These are phyloP conservation scores for Microhierax caerulescens DNA, from an alignment of 2,797 vertebrate genomes.

Conservation along the genomic window DNA sequence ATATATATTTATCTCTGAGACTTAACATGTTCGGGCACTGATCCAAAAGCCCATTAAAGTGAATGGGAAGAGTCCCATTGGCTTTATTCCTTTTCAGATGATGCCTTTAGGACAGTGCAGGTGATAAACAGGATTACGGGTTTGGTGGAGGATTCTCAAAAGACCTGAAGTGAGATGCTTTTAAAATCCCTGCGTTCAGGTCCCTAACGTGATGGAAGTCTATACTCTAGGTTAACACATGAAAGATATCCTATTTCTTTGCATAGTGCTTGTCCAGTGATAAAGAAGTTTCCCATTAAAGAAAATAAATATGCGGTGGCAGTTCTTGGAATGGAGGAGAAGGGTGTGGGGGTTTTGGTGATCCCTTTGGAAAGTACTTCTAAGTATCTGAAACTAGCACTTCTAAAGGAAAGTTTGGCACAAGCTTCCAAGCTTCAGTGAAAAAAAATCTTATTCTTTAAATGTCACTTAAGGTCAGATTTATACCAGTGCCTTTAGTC, in stretches of 20 bases:
- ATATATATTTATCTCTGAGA: constrained; percentile 5
- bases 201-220: background rate
- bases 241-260: background rate
- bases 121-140: constrained; percentile 2
- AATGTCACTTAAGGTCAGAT: background rate
- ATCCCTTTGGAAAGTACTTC: background rate
- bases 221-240: background rate
- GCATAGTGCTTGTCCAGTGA: background rate
- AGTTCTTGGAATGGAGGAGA: background rate
- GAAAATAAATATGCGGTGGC: constrained; percentile 7
- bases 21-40: background rate
- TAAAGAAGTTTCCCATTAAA: background rate
- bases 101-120: constrained; percentile 3
- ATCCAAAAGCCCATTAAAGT: constrained; percentile 4
- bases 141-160: background rate
- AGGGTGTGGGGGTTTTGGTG: background rate
- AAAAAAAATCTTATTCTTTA: background rate
- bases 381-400: background rate
- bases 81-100: constrained; percentile 9
- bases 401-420: background rate
- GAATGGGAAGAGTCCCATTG: background rate
- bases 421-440: background rate
- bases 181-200: constrained; percentile 6
- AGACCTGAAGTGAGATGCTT: background rate
- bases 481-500: background rate